Conservation (phyloP, 2,113 vertebrate genomes). For the Uropsilus gracilis region DNA sequence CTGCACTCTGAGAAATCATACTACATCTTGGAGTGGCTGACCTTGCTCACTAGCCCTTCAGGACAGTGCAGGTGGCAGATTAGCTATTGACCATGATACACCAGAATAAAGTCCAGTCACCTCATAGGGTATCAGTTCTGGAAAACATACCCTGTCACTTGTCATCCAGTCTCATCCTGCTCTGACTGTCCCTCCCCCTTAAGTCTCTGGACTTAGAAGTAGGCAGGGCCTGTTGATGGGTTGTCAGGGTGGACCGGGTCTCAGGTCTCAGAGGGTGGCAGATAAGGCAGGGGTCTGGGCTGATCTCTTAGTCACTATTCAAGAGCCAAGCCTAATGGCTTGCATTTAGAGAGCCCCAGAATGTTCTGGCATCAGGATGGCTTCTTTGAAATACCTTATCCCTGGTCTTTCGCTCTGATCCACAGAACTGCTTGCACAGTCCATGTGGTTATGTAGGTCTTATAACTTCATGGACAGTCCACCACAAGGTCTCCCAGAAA, state of each 20-base stretch:
- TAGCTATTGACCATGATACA: no score
- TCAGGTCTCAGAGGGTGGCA: no score
- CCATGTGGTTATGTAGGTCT: accelerated
- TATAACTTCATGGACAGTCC: background rate
- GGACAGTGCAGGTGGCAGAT: no score
- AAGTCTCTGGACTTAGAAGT: background rate
- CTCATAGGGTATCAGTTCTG: background rate
- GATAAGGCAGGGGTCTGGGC: no score
- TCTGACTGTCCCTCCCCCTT: background rate
- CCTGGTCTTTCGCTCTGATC: background rate
- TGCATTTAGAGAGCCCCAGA: background rate
- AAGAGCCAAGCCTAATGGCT: background rate
- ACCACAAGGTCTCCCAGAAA: accelerated
- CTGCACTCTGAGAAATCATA: background rate
- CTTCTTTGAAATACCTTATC: background rate
- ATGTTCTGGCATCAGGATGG: accelerated
- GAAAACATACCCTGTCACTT: background rate
- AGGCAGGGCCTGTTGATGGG: background rate
- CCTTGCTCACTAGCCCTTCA: background rate
- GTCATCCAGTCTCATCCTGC: background rate
- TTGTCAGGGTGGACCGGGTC: background rate
- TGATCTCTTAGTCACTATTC: no score
- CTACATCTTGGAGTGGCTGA: background rate
- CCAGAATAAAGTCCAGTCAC: background rate
- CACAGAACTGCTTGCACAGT: background rate